These are phyloP conservation scores for Picus viridis DNA, from an alignment of 2,797 vertebrate species.

Conservation along the genomic window DNA sequence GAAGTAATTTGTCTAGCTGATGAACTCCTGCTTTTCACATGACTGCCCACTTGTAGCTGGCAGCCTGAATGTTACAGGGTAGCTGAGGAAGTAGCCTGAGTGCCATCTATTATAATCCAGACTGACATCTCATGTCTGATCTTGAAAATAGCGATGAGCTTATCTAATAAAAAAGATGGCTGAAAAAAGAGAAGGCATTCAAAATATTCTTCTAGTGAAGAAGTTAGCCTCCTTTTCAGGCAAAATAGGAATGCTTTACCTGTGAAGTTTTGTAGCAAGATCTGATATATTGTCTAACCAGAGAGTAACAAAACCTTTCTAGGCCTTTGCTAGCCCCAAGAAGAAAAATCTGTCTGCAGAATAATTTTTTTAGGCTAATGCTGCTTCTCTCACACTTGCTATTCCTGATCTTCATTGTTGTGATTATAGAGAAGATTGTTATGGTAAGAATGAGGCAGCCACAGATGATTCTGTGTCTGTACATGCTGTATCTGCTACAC, in stretches of 20 bases:
- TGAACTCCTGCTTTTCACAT: background rate
- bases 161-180: background rate
- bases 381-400: background rate
- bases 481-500: rapidly evolving
- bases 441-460: background rate
- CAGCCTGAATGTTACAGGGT: background rate
- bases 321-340: background rate
- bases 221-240: background rate
- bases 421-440: background rate
- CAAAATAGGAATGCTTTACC: background rate
- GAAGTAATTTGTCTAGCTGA: background rate
- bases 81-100: background rate
- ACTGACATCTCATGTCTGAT: background rate
- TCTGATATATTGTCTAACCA: background rate
- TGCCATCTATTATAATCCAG: background rate
- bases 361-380: background rate
- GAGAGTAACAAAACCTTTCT: background rate
- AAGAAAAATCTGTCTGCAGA: background rate
- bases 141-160: background rate
- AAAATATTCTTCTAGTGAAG: background rate
- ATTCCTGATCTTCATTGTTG: background rate
- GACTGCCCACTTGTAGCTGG: background rate
- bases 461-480: background rate
- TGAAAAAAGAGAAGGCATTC: background rate
- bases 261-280: background rate